Conservation (phyloP, 2,888 invertebrate genomes). For the Ferdinandea cuprea region DNA sequence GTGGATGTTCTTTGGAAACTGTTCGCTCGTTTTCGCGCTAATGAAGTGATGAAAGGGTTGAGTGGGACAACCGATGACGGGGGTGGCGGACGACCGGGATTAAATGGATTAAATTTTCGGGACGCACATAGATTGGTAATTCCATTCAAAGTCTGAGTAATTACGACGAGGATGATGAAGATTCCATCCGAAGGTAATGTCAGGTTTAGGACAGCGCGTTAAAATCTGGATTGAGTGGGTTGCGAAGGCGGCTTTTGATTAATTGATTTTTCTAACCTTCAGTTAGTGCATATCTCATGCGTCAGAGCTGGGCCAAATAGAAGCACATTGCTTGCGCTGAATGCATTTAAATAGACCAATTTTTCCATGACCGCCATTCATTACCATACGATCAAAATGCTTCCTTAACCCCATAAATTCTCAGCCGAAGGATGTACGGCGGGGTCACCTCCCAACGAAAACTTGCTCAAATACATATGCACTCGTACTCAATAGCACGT, state of each 20-base stretch:
- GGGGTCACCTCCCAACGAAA: slow-evolving; percentile 17
- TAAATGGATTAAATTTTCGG: slow-evolving; percentile 59
- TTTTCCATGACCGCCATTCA: slow-evolving; percentile 65
- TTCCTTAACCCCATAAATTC: slow-evolving; percentile 70
- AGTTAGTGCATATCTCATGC: slow-evolving; percentile 35
- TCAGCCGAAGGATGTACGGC: slow-evolving; percentile 13
- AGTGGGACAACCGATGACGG: slow-evolving; percentile 28
- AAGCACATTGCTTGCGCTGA: slow-evolving; percentile 33
- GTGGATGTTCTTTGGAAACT: slow-evolving; percentile 30
- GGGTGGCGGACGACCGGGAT: slow-evolving; percentile 52
- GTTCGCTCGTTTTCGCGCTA: slow-evolving; percentile 60
- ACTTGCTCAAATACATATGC: background rate
- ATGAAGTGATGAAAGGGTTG: slow-evolving; percentile 69
- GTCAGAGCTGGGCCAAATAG: slow-evolving; percentile 4
- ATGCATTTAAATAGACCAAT: slow-evolving; percentile 72
- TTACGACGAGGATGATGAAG: slow-evolving; percentile 22
- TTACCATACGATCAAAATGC: slow-evolving; percentile 66
- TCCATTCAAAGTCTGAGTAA: slow-evolving; percentile 48
- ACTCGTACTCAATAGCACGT: background rate
- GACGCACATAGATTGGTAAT: slow-evolving; percentile 52
- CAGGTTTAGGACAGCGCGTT: background rate
- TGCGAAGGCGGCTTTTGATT: background rate
- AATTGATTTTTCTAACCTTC: background rate
- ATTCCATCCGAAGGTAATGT: slow-evolving; percentile 9
- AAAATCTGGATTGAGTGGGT: slow-evolving; percentile 2